Conservation (phyloP, 2,113 vertebrate species). For the Petromus typicus region DNA sequence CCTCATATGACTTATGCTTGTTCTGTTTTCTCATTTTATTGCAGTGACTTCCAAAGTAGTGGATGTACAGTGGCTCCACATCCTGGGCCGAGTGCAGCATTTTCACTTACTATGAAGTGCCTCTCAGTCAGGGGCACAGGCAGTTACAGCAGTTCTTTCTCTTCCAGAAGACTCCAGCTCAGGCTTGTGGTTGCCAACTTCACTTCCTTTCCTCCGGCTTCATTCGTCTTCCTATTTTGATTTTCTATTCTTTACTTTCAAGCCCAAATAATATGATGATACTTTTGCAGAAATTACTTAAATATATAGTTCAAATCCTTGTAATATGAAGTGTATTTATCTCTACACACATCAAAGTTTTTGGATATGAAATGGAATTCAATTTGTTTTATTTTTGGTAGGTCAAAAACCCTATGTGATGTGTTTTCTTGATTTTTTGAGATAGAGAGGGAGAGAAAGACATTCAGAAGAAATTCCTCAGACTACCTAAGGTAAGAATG, state of each 20-base stretch:
- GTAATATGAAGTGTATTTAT: neutral
- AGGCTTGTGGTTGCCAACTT: neutral
- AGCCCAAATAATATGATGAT: neutral
- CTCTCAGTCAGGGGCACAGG: neutral
- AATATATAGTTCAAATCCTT: neutral
- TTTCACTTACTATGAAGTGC: neutral
- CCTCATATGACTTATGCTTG: neutral
- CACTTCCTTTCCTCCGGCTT: neutral
- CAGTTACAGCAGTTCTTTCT: neutral
- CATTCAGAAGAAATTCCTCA: neutral
- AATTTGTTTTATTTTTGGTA: neutral
- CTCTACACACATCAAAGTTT: neutral
- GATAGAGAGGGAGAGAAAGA: neutral
- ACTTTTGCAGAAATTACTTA: neutral
- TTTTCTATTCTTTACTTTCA: neutral
- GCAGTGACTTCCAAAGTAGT: neutral
- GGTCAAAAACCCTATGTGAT: neutral
- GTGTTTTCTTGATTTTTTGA: neutral
- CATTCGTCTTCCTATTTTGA: neutral
- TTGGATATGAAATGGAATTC: neutral
- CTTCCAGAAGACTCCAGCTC: neutral
- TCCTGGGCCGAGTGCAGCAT: neutral
- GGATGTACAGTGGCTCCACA: neutral
- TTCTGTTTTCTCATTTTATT: neutral
- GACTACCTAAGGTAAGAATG: neutral